Conservation (phyloP, 2,888 invertebrate species). For the Cephus nigrinus region DNA sequence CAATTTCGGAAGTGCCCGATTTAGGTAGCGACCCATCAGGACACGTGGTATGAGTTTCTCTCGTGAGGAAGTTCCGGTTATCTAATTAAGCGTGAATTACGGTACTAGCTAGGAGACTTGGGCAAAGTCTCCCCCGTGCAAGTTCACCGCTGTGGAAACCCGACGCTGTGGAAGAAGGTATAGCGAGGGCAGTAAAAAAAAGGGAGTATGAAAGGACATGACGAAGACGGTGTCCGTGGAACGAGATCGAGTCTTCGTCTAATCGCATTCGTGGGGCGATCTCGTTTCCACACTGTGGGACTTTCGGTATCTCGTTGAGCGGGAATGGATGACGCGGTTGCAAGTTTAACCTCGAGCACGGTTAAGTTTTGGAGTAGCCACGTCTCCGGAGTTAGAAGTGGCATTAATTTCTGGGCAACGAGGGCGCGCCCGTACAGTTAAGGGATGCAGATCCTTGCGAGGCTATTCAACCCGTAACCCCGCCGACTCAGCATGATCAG, state of each 20-base stretch:
- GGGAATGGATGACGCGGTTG: slow-evolving; percentile 54
- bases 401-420: slow-evolving; percentile 50
- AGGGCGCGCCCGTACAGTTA: slow-evolving; percentile 12
- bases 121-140: neutral
- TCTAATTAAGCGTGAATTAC: neutral
- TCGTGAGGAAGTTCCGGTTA: neutral
- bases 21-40: neutral
- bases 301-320: slow-evolving; percentile 22
- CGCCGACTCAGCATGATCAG: neutral
- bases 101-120: neutral
- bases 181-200: neutral
- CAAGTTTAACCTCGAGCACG: slow-evolving; percentile 36
- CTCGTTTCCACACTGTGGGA: neutral
- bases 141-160: neutral
- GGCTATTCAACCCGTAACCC: slow-evolving; percentile 7
- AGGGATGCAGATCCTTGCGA: slow-evolving; percentile 18
- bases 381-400: slow-evolving; percentile 51
- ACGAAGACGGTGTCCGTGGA: neutral
- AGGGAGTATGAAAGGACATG: neutral
- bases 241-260: neutral
- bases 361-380: slow-evolving; percentile 50
- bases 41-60: neutral
- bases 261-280: neutral
- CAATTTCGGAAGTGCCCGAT: neutral
- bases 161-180: neutral